Evolutionary conservation across 2,797 vertebrate species (phyloP), one percentile per base, ranked within the genome.

Genomic region (Sebastes cheni): DNA sequence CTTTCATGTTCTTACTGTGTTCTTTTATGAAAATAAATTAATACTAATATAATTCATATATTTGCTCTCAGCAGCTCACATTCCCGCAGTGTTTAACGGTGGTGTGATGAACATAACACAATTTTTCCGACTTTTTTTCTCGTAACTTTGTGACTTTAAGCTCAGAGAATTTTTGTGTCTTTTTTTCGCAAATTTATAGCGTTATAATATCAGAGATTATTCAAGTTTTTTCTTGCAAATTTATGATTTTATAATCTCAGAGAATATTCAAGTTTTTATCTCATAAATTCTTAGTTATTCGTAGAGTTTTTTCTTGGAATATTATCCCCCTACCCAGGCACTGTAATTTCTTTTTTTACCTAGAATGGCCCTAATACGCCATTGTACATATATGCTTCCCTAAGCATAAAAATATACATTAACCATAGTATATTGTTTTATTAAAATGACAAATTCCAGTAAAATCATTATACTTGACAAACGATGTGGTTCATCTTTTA

Each of bases 111-210:
- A 39, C 36, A 39, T 39, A 0, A 46, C 16, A 18, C 6, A 18
- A 46, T 4, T 46, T 18, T 20, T 46, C 3, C 0, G 7, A 46
- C 3, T 46, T 46, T 3, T 8, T 46, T 46, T 46, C 16, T 18
- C 1, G 1, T 8, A 18, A 18, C 0, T 46, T 46, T 18, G 16
- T 4, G 42, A 46, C 6, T 46, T 46, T 18, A 46, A 46, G 1
- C 42, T 46, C 42, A 18, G 42, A 46, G 42, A 46, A 46, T 46
- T 18, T 18, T 1, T 46, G 6, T 8, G 3, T 46, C 7, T 39
- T 39, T 39, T 39, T 46, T 0, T 0, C 0, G 1, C 16, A 46
- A 46, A 46, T 46, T 46, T 46, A 46, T 46, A 8, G 0, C 3
- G 0, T 8, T 0, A 3, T 7, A 18, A 16, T 46, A 7, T 42